Evolutionary conservation across 2,797 vertebrate species (phyloP).

Genomic region (Zenarchopterus dispar): DNA sequence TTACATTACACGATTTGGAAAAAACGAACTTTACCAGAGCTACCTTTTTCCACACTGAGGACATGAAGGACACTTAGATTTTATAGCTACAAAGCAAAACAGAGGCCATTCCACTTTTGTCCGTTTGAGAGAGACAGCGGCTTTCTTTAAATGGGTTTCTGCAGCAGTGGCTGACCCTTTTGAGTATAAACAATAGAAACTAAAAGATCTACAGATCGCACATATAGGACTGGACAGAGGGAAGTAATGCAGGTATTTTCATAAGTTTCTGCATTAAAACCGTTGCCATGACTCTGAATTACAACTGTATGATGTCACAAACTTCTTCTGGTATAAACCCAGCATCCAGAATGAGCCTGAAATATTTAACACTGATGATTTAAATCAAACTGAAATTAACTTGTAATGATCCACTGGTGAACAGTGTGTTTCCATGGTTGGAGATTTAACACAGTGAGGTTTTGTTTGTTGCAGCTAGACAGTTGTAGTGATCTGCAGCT

Average conservation of each 20-base stretch:
- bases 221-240: neutral
- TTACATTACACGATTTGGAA: constrained; percentile 43
- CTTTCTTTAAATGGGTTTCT: constrained; percentile 18
- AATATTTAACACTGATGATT: constrained; percentile 10
- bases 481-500: constrained; percentile 24
- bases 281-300: constrained; percentile 1
- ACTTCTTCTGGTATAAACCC: neutral
- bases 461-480: constrained; percentile 3
- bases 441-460: neutral
- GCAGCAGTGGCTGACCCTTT: constrained; percentile 8
- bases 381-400: neutral
- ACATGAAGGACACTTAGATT: constrained; percentile 60
- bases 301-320: neutral
- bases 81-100: constrained; percentile 22
- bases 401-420: neutral
- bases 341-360: neutral
- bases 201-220: constrained; percentile 8
- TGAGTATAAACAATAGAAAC: neutral
- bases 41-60: neutral
- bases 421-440: constrained; percentile 1
- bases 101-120: constrained; percentile 73
- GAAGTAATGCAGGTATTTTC: neutral
- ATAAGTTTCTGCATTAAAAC: neutral
- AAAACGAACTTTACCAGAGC: constrained; percentile 31
- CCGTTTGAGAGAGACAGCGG: constrained; percentile 54